Conservation (phyloP, 2,888 invertebrate genomes). For the Malacosoma neustria region DNA sequence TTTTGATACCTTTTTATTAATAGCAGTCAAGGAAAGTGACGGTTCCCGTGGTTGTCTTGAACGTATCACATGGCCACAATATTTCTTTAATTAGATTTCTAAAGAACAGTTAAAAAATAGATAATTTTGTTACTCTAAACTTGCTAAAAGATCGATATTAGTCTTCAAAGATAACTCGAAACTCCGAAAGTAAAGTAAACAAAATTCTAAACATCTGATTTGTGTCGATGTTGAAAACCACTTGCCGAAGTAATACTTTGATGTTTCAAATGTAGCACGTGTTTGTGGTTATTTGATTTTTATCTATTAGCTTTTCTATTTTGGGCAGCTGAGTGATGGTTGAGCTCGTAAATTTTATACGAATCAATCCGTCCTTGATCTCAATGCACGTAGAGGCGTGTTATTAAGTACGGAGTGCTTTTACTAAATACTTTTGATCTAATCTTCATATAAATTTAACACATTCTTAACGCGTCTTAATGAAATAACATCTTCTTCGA, state of each 20-base stretch:
- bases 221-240: conserved; percentile 40
- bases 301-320: neutral
- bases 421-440: too few relatives aligned
- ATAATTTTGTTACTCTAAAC: too few relatives aligned
- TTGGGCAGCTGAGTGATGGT: neutral
- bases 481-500: too few relatives aligned
- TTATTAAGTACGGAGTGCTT: neutral
- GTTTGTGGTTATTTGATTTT: neutral
- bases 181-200: conserved; percentile 31
- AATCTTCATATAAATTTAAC: too few relatives aligned
- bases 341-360: neutral
- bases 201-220: conserved; percentile 32
- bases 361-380: neutral
- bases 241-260: conserved; percentile 36
- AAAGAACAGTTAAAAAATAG: too few relatives aligned
- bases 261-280: conserved; percentile 26
- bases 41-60: too few relatives aligned
- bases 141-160: conserved; percentile 38
- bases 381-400: neutral
- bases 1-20: too few relatives aligned
- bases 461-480: too few relatives aligned
- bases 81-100: too few relatives aligned
- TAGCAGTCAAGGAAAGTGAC: too few relatives aligned
- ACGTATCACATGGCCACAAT: too few relatives aligned
- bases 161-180: conserved; percentile 30